Evolutionary conservation across 1,140 invertebrate genomes (phyloP).

Genomic region (Drosophila teissieri): DNA sequence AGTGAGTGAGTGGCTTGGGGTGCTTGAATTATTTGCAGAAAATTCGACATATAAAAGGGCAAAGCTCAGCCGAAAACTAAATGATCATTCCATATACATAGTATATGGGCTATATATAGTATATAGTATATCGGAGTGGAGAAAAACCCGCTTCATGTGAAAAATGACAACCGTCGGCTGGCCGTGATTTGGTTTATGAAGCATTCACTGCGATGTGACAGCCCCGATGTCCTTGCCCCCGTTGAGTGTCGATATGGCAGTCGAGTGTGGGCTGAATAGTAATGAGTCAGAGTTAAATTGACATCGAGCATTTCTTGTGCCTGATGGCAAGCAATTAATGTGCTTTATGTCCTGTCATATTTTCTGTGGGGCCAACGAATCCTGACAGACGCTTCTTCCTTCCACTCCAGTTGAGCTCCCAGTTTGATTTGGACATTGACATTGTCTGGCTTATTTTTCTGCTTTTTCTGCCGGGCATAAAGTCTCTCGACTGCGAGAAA

Average conservation of each 20-base stretch:
- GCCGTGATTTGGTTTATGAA: conserved; percentile 69
- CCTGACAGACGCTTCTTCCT: conserved; percentile 32
- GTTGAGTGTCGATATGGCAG: conserved; percentile 25
- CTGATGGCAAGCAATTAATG: conserved; percentile 70
- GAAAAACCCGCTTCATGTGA: conserved; percentile 50
- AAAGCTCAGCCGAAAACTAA: conserved; percentile 26
- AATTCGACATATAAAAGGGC: conserved; percentile 31
- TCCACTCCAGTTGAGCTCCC: conserved; percentile 21
- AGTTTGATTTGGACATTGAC: conserved; percentile 52
- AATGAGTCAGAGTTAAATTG: conserved; percentile 60
- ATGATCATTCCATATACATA: conserved; percentile 9
- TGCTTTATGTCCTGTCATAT: conserved; percentile 73
- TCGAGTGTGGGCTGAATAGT: conserved; percentile 70
- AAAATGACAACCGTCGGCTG: conserved; percentile 69
- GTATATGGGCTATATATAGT: no score
- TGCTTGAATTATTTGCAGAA: conserved; percentile 62
- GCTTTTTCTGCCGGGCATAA: no score
- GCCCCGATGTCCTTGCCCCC: conserved; percentile 14
- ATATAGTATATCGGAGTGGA: not conserved
- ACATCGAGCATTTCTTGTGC: conserved; percentile 34
- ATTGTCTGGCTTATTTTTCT: conserved; percentile 28
- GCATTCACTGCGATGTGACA: conserved; percentile 22
- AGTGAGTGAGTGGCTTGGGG: conserved; percentile 58
- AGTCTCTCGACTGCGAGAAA: conserved; percentile 10
- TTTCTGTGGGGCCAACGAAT: conserved; percentile 18